Evolutionary conservation across 2,888 invertebrate species (phyloP), one percentile per base, ranked within the genome.

Genomic region (Lobophora halterata): DNA sequence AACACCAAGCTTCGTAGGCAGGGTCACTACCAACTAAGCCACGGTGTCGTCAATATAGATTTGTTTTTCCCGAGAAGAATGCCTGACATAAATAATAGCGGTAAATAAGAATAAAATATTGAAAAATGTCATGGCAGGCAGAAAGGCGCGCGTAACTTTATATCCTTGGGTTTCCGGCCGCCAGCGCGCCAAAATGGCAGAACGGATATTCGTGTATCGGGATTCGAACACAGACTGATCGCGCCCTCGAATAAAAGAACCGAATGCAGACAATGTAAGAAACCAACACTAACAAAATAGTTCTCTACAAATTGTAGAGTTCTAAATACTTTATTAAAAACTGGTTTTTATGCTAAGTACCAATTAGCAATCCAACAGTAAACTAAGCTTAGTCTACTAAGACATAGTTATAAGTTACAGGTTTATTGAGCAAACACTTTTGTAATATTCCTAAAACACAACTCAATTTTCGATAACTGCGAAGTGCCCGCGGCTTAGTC

Each of bases 81-180:
- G 65, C 67, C 54, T 54, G 65, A 73, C 80, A 87, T 83, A 86
- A 85, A 86, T 86, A 86, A 87, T 79, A 61, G 73, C 82, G 70
- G 79, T 87, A 86, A 87, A 87, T 87, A 87, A 86, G 78, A 79
- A 79, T 82, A 80, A 86, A 85, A 86, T 87, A 87, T 87, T 79
- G 87, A 76, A 82, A 85, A 87, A 65, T 82, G 87, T 86, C 87
- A 81, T 72, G 74, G 79, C 74, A 76, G 72, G 71, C 62, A 79
- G 79, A 81, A 79, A 79, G 73, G 78, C 76, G 77, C 74, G 79
- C 74, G 81, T 74, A 79, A 79, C 78, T 80, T 83, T 80, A 85
- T 85, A 80, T 83, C 82, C 83, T 73, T 65, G 71, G 71, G 79
- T 78, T 81, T 87, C 87, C 87, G 86, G 81, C 66, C 71, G 77